Conservation (phyloP, 2,797 vertebrate genomes). For the Hybognathus amarus region DNA sequence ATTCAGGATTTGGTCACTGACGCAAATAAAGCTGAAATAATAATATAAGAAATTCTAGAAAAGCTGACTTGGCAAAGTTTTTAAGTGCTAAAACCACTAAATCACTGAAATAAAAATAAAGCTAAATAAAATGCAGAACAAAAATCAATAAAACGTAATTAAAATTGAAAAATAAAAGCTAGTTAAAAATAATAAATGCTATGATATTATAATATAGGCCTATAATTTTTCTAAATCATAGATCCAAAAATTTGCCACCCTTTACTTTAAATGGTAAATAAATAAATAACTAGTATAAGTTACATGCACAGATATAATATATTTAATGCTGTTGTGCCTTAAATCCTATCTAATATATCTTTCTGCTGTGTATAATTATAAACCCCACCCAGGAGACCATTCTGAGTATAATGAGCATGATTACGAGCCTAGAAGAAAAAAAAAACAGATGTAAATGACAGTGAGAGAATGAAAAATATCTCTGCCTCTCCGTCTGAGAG, state of each 20-base stretch:
- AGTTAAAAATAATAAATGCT: no score
- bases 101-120: no score
- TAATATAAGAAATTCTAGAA: no score
- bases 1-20: background rate
- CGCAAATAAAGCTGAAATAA: background rate
- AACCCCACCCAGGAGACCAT: constrained; percentile 49
- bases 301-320: background rate
- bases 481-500: constrained; percentile 32
- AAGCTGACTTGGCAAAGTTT: no score
- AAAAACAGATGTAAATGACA: constrained; percentile 53
- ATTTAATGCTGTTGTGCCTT: no score
- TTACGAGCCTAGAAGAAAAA: constrained; percentile 50
- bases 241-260: background rate
- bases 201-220: no score
- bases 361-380: constrained; percentile 50
- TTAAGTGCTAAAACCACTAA: no score
- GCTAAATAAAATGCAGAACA: no score
- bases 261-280: background rate
- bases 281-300: background rate
- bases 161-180: no score
- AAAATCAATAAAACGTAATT: no score
- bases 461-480: background rate
- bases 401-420: constrained; percentile 58
- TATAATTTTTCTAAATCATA: no score
- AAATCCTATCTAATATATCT: background rate